These are phyloP conservation scores for Pteropus rufus DNA, from an alignment of 2,797 vertebrate species.

Conservation along the genomic window DNA sequence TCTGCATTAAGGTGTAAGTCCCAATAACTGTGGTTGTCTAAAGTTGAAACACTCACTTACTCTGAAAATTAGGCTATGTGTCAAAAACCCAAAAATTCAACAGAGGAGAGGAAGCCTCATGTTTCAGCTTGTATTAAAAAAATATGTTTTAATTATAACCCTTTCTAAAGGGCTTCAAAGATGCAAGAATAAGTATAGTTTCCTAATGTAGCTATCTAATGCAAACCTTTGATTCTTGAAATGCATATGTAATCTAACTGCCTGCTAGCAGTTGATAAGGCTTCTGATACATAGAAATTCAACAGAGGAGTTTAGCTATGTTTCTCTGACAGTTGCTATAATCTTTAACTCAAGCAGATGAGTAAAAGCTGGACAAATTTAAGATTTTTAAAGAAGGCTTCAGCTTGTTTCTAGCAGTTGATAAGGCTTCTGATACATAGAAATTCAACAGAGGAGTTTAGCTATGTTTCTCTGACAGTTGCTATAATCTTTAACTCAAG, in stretches of 20 bases:
- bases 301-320: constrained; percentile 26
- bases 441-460: constrained; percentile 51
- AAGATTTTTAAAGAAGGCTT: constrained; percentile 74
- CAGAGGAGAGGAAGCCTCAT: constrained; percentile 49
- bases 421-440: constrained; percentile 79
- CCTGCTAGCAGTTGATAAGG: constrained; percentile 81
- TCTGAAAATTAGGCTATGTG: constrained; percentile 54
- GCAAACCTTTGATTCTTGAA: constrained; percentile 75
- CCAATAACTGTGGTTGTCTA: constrained; percentile 51
- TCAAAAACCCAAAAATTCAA: constrained; percentile 65
- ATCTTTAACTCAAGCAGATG: constrained; percentile 42
- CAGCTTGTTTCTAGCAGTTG: constrained; percentile 67
- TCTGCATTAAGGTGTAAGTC: constrained; percentile 45
- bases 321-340: constrained; percentile 6
- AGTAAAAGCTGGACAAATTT: constrained; percentile 70
- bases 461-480: constrained; percentile 22
- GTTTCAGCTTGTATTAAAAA: constrained; percentile 72
- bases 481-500: constrained; percentile 40
- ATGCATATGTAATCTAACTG: constrained; percentile 83
- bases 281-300: constrained; percentile 72
- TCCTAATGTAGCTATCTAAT: constrained; percentile 70
- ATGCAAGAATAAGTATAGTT: constrained; percentile 69
- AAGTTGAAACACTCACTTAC: constrained; percentile 67
- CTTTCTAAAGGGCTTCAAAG: constrained; percentile 75
- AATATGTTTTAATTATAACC: constrained; percentile 80